Conservation (phyloP, 1,140 invertebrate species). For the Heliconius nattereri region DNA sequence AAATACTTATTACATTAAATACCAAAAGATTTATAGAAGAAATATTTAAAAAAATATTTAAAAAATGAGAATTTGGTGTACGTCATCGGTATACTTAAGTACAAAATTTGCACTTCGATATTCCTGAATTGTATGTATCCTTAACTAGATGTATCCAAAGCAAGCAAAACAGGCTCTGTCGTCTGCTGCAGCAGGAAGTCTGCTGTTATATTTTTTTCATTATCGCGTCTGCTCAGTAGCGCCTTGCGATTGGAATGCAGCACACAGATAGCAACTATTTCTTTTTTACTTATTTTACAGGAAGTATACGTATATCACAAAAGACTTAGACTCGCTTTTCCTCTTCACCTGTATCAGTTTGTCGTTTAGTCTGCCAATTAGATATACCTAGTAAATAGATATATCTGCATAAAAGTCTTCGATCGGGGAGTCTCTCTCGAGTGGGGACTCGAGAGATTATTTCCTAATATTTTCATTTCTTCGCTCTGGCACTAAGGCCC, state of each 20-base stretch:
- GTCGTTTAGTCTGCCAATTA: no score
- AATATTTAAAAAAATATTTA: no score
- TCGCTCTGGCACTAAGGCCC: no score
- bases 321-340: background rate
- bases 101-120: background rate
- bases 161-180: background rate
- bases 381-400: no score
- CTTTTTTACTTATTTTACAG: background rate
- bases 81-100: background rate
- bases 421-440: no score
- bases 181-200: conserved; percentile 21
- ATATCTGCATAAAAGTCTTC: no score
- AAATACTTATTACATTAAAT: no score
- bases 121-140: conserved; percentile 14
- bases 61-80: no score
- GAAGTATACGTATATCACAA: background rate
- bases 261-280: conserved; percentile 15
- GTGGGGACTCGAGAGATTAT: no score
- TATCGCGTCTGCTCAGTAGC: conserved; percentile 18
- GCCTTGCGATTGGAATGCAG: conserved; percentile 26
- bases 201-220: conserved; percentile 30
- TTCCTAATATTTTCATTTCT: no score
- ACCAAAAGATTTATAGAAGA: no score
- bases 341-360: no score
- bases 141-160: conserved; percentile 26